Base-by-base conservation (phyloP, 2,888 invertebrate genomes). In the Pimpla rufipes region DNA sequence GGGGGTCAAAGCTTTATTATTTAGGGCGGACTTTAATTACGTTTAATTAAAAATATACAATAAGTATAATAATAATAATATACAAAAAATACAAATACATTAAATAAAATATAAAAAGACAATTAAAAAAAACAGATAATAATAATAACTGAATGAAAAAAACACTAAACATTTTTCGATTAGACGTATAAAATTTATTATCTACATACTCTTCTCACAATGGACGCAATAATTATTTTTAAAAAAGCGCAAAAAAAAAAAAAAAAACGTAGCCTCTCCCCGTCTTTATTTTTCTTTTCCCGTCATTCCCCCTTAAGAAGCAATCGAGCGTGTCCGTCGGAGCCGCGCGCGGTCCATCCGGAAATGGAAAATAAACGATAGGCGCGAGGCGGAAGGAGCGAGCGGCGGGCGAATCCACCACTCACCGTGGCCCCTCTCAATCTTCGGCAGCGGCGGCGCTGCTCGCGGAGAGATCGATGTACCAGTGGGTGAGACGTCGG, bases 321-420 rank as follows among this genome's bases (percentile, higher is more conserved):
- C 71, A 71, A 70, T 67, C 40, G 42, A 59, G 35, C 13, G n/a
- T 42, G 62, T 35, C 8, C 35, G 70, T 64, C 35, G 40, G 52
- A 73, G 62, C 71, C 62, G n/a, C n/a, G n/a, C n/a, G n/a, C n/a
- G 42, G 35, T 59, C 45, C 21, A 73, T 67, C 50, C 66, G 79
- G 57, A 79, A 83, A 83, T 79, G 67, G 47, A 83, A 83, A 83
- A 79, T 79, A 83, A 83, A 83, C 75, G 37, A 75, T 71, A 66
- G 75, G 66, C 35, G 16, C 47, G 59, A 71, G 59, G 67, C 13
- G 45, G 57, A 64, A 67, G 75, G 57, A 29, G 29, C 29, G 29
- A 73, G 10, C 10, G 16, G 10, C 10, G 16, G n/a, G 42, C 67
- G 13, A 37, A 6, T n/a, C 42, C 59, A 52, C 67, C 47, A 47